Base-by-base conservation (phyloP, 2,797 vertebrate genomes). In the Lates japonicus region DNA sequence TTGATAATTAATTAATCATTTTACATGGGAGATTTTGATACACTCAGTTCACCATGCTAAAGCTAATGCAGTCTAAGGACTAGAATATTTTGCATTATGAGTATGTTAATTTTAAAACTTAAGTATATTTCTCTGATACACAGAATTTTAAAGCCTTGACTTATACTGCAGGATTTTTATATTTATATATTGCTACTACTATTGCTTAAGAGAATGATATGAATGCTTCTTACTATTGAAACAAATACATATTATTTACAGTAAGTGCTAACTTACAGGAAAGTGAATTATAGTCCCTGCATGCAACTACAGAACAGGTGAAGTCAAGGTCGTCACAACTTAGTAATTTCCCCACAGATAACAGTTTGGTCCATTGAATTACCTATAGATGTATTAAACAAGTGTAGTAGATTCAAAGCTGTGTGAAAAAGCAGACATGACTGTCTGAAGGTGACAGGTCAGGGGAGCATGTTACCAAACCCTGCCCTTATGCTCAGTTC, bases 251-350 rank as follows among this genome's bases (percentile, higher is more conserved):
- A 2, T 22, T 13, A 35, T 58, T 12, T 1, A 16, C 22, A 42
- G 39, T 9, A 31, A 49, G 16, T 19, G 49, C 4, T 19, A 5
- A 31, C 0, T 64, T 13, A 7, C 1, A 29, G 22, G 16, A 35
- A 35, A 35, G 3, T 2, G 7, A 48, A 41, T 42, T n/a, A 54
- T 1, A 44, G 13, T 39, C 20, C n/a, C 35, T 54, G 17, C n/a
- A 55, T 41, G 20, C 44, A 76, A 1, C 5, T 29, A 8, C 12
- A 44, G 1, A 42, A 55, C 49, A n/a, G 39, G 42, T 48, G 13
- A 49, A 13, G 33, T 42, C 67, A 75, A 81, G 66, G 75, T 76
- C 75, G 60, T 33, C 5, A 19, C 7, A 29, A 7, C 55, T 42
- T 14, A 2, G 31, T 13, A 0, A 11, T 20, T 13, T 39, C 7